Conservation (phyloP, 2,797 vertebrate species). For the Cirrhinus molitorella region DNA sequence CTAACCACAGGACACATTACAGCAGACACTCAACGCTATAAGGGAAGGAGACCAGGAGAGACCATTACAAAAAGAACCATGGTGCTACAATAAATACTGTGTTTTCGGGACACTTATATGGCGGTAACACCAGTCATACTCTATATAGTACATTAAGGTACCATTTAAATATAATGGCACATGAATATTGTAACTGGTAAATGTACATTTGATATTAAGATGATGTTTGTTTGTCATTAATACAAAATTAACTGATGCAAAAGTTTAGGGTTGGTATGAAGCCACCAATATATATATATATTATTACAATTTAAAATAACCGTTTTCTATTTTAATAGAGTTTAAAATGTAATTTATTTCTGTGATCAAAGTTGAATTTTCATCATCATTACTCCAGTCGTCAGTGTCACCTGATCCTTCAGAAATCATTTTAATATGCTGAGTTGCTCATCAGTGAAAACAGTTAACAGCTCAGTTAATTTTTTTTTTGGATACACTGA, state of each 20-base stretch:
- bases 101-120: not conserved
- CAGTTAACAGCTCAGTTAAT: no score
- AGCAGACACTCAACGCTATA: constrained; percentile 3
- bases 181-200: not conserved
- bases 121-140: not conserved
- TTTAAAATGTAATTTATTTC: not conserved
- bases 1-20: constrained; percentile 37
- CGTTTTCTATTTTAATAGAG: not conserved
- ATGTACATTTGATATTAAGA: not conserved
- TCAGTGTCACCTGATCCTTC: not conserved
- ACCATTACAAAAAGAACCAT: not conserved
- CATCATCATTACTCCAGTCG: not conserved
- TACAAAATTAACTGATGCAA: not conserved
- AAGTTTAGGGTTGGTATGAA: not conserved
- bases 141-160: not conserved
- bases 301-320: not conserved
- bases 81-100: not conserved
- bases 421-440: not conserved
- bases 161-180: not conserved
- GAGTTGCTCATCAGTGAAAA: no score
- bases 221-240: not conserved
- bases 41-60: not conserved
- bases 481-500: not conserved
- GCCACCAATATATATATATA: not conserved
- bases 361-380: not conserved